phyloP scores from a whole-genome alignment of 2,113 vertebrate species.

The Gorsachius goisagi region DNA sequence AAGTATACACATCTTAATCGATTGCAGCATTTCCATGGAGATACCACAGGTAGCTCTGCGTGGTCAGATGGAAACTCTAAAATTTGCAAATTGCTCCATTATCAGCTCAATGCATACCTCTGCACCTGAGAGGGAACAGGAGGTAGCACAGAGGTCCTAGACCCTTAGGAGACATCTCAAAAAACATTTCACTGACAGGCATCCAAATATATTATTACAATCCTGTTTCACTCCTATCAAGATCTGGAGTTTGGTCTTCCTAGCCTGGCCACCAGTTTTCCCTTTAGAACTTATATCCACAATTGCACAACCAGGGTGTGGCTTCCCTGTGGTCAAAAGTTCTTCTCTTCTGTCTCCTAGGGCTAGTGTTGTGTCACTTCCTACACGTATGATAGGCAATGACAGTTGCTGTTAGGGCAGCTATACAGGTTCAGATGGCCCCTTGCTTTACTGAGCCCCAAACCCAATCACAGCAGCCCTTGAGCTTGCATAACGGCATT shows the following conservation, averaged over 20 bases:
- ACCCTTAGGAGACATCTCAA: neutral
- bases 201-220: accelerated
- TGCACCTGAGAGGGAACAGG: neutral
- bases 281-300: neutral
- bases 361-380: neutral
- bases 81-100: neutral
- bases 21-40: neutral
- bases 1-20: accelerated
- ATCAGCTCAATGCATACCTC: neutral
- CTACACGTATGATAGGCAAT: accelerated
- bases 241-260: neutral
- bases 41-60: too few species aligned
- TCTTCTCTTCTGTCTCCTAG: neutral
- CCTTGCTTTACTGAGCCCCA: neutral
- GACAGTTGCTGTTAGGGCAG: accelerated
- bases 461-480: neutral
- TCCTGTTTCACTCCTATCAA: neutral
- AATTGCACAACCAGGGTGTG: neutral
- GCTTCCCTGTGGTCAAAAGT: neutral
- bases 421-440: neutral
- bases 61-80: neutral
- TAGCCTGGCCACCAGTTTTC: neutral
- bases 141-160: neutral
- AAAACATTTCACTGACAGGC: too few species aligned
- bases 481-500: neutral